Evolutionary conservation across 2,888 invertebrate species (phyloP), one percentile per base, ranked within the genome.

Genomic region (Agonopterix arenella): DNA sequence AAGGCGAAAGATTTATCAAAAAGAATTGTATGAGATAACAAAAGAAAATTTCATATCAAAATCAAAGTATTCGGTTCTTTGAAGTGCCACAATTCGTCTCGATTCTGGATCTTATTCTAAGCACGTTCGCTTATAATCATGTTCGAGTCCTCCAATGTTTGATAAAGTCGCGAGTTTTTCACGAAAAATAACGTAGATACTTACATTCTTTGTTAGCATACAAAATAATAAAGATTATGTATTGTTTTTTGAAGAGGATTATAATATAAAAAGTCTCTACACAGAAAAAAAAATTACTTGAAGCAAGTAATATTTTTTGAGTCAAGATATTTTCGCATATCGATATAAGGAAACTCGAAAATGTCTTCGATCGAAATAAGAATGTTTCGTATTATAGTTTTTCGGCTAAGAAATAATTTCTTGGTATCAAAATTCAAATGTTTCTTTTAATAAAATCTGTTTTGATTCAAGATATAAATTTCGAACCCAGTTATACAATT

Each of bases 81-180:
- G 84, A 85, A 82, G 80, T 81, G 62, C 74, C 72, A 73, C 75
- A 73, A 73, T 76, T 77, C 70, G 68, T 74, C 73, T 65, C 70
- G 68, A 68, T 64, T 66, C 64, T 55, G 64, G 68, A 67, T 68
- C 66, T 66, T 72, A 86, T 85, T 84, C 86, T 55, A 59, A 66
- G 76, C 86, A 88, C 88, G 88, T 84, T 73, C 76, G 62, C 71
- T 83, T 84, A 84, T 89, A 86, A 88, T 85, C 85, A 84, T 84
- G 85, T 85, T 84, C 78, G 70, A 80, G 75, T 80, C 73, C 70
- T 76, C 77, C 81, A 79, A 80, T 84, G 84, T 85, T 84, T 84
- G 84, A 83, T 83, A 84, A 83, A 82, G 81, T 80, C 77, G 69
- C 69, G 76, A 72, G 69, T 76, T 74, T 70, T 68, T 66, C 64